These are phyloP conservation scores for Puntigrus tetrazona DNA, from an alignment of 2,113 vertebrate species.

Conservation along the genomic window DNA sequence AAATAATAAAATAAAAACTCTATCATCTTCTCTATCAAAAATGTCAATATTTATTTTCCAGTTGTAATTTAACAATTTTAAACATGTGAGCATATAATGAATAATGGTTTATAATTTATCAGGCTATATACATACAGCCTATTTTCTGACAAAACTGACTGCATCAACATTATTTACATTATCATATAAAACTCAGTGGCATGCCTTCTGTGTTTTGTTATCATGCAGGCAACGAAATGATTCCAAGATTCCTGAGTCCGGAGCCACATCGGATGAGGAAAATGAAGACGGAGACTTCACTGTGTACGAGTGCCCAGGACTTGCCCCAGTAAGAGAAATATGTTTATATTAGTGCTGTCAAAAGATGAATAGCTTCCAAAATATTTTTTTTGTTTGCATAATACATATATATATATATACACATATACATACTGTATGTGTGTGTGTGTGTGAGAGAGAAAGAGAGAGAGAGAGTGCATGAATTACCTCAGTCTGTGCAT, in stretches of 20 bases:
- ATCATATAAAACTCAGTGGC: background rate
- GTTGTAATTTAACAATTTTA: background rate
- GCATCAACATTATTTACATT: background rate
- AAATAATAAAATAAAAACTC: background rate
- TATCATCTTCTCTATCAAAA: background rate
- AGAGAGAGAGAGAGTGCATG: no score
- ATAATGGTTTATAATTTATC: background rate
- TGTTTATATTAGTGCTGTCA: no score
- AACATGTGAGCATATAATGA: background rate
- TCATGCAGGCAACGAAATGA: slow-evolving; percentile 84
- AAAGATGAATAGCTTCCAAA: no score
- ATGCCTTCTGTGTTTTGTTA: background rate
- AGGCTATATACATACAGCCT: background rate
- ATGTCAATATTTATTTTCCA: background rate
- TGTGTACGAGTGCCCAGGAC: slow-evolving; percentile 93
- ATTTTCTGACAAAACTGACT: no score
- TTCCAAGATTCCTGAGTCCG: slow-evolving; percentile 79
- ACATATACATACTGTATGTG: no score
- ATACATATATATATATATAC: no score
- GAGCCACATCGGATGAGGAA: slow-evolving; percentile 87
- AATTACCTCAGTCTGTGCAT: no score
- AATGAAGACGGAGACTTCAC: slow-evolving; percentile 96
- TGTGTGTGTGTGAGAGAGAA: slow-evolving; percentile 17
- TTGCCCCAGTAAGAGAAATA: slow-evolving; percentile 83
- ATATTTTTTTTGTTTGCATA: no score